These are phyloP conservation scores for Puntigrus tetrazona DNA, from an alignment of 2,113 vertebrate species.

Conservation along the genomic window DNA sequence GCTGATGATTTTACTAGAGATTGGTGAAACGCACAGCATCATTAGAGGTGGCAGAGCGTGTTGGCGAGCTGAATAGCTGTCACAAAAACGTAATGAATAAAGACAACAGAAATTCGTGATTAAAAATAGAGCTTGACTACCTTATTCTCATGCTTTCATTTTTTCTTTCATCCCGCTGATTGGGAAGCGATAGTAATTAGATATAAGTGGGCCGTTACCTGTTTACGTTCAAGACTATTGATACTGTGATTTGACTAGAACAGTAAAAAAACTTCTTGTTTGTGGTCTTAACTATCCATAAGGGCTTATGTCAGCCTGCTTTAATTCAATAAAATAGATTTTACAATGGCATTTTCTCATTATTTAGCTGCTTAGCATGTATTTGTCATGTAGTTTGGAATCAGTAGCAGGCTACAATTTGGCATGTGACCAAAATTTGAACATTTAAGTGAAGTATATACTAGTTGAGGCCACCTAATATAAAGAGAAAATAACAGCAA, in stretches of 20 bases:
- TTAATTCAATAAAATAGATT: no score
- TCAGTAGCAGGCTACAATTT: no score
- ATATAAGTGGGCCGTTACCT: slow-evolving; percentile 3
- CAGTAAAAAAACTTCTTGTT: background rate
- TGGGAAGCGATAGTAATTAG: slow-evolving; percentile 49
- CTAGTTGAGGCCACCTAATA: no score
- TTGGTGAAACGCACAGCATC: slow-evolving; percentile 62
- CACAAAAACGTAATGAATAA: slow-evolving; percentile 56
- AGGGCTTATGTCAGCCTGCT: no score
- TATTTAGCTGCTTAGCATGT: no score
- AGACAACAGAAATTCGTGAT: slow-evolving; percentile 36
- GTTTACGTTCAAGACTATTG: no score
- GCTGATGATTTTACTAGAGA: slow-evolving; percentile 68
- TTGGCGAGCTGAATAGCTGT: slow-evolving; percentile 49
- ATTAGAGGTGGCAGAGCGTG: slow-evolving; percentile 60
- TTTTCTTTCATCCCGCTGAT: slow-evolving; percentile 31
- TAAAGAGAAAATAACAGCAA: background rate
- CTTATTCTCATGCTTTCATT: slow-evolving; percentile 42
- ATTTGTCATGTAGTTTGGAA: no score
- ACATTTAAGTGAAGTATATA: no score
- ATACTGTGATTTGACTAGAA: background rate
- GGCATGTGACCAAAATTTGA: no score
- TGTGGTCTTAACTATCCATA: background rate
- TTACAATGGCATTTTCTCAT: no score
- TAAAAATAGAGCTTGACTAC: slow-evolving; percentile 30